A percentile compares a stretch with the other conserved stretches of the same genome.
Evolutionary conservation across 1,140 invertebrate genomes (phyloP).

Genomic region (Microplitis demolitor): DNA sequence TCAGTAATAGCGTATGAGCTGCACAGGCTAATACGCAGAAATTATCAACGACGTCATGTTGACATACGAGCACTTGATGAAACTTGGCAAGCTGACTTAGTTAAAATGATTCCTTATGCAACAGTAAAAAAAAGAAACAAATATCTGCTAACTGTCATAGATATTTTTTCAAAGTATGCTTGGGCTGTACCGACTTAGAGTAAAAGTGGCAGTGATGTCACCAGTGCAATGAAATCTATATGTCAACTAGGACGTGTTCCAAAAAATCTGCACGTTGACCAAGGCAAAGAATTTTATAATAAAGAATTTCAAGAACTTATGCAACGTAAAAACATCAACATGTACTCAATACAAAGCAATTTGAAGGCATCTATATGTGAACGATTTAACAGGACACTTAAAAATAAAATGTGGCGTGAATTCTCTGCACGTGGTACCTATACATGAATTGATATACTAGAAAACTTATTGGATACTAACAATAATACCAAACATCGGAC

Average conservation of each 20-base stretch:
- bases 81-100: conserved; percentile 19
- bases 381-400: conserved; percentile 55
- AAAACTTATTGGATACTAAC: conserved; percentile 31
- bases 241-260: no score
- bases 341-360: conserved; percentile 34
- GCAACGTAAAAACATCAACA: conserved; percentile 1
- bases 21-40: conserved; percentile 5
- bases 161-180: conserved; percentile 24
- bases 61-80: conserved; percentile 11
- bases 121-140: neutral
- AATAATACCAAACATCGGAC: conserved; percentile 44
- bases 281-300: no score
- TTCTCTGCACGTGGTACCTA: conserved; percentile 45
- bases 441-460: conserved; percentile 38
- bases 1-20: neutral
- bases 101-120: conserved; percentile 20
- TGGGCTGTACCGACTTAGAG: conserved; percentile 38
- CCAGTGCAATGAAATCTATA: neutral
- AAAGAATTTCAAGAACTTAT: neutral
- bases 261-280: no score
- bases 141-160: conserved; percentile 18
- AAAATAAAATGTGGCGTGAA: conserved; percentile 48
- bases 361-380: conserved; percentile 54
- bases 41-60: conserved; percentile 18
- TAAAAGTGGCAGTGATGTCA: neutral